These are phyloP conservation scores for Acanthurus leucopareius DNA, from an alignment of 2,797 vertebrate species.

Conservation along the genomic window DNA sequence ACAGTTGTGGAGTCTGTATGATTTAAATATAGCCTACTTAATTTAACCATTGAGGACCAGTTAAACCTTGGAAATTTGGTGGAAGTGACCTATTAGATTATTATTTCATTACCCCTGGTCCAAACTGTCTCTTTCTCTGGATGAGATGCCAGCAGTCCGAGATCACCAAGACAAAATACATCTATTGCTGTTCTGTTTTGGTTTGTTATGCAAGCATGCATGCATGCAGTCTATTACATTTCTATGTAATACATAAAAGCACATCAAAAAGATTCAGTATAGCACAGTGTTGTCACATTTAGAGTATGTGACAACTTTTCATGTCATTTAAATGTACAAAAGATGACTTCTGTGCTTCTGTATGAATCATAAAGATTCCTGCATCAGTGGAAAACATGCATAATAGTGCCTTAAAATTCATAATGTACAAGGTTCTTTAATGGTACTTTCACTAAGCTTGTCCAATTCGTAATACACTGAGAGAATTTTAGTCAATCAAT, in stretches of 20 bases:
- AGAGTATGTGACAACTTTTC: background rate
- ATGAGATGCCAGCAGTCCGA: background rate
- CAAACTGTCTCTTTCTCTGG: background rate
- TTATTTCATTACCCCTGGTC: background rate
- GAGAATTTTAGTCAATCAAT: background rate
- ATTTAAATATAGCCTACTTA: too few species aligned
- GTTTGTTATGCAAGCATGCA: background rate
- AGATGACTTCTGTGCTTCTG: too few species aligned
- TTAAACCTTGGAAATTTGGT: background rate
- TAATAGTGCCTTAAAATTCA: background rate
- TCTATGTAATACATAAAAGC: background rate
- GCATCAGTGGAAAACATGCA: background rate
- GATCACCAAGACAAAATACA: background rate
- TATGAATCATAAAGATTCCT: background rate
- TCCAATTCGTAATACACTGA: background rate
- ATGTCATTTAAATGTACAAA: too few species aligned
- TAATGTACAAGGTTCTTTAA: background rate
- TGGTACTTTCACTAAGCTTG: background rate
- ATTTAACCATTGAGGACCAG: too few species aligned
- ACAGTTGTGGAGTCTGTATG: background rate
- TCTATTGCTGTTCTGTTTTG: background rate
- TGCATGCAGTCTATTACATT: background rate
- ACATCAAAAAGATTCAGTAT: background rate
- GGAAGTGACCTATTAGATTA: background rate
- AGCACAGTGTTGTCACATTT: too few species aligned